These are phyloP conservation scores for Nephotettix cincticeps DNA, from an alignment of 1,140 invertebrate genomes.

Conservation along the genomic window DNA sequence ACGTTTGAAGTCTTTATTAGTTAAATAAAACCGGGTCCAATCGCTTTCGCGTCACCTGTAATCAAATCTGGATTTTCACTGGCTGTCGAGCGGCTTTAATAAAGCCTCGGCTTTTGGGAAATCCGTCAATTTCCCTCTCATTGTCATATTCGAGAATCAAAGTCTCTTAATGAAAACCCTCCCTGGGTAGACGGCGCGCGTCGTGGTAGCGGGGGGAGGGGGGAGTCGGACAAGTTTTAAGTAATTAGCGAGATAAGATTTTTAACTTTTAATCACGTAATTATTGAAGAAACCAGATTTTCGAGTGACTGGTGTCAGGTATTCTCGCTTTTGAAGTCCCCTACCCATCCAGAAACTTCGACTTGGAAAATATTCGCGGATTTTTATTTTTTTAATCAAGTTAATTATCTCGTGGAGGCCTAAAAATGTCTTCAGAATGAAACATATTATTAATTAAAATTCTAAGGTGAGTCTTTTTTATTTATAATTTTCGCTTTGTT, in stretches of 20 bases:
- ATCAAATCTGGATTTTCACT: constrained; percentile 8
- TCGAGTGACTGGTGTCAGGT: constrained; percentile 6
- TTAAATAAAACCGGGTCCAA: neutral
- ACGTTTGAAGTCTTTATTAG: too few relatives aligned
- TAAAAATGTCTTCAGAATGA: too few relatives aligned
- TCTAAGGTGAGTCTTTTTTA: too few relatives aligned
- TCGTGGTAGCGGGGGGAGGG: too few relatives aligned
- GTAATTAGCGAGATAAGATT: constrained; percentile 10
- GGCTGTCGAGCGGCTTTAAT: neutral
- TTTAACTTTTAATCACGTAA: constrained; percentile 1
- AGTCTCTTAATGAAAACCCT: constrained; percentile 14
- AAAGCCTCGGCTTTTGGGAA: neutral
- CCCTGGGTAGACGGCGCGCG: neutral
- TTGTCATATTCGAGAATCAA: constrained; percentile 6
- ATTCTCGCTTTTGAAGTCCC: constrained; percentile 2
- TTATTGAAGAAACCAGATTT: constrained; percentile 1
- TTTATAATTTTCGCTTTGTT: too few relatives aligned
- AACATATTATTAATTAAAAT: too few relatives aligned
- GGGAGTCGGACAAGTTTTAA: constrained; percentile 9
- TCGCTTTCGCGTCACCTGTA: neutral
- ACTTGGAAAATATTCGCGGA: too few relatives aligned
- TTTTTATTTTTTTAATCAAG: too few relatives aligned
- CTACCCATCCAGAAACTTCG: neutral
- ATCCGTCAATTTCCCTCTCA: constrained; percentile 6
- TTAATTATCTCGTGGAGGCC: too few relatives aligned